Conservation (phyloP, 2,113 vertebrate species). For the Empidonax alnorum region DNA sequence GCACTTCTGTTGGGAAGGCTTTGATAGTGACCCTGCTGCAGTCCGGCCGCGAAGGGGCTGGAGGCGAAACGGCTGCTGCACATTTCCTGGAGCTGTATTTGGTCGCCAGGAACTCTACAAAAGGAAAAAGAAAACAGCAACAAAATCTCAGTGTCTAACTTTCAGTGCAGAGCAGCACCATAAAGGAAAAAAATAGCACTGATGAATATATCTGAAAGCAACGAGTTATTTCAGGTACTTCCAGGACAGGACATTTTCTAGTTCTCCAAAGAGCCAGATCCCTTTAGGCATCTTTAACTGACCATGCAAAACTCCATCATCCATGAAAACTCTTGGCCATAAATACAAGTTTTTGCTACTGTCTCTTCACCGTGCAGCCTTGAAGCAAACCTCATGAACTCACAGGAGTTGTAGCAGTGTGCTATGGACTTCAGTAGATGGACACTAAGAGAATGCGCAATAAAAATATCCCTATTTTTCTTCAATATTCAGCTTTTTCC, state of each 20-base stretch:
- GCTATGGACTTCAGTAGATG: not conserved
- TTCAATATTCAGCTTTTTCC: not conserved
- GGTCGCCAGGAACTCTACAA: constrained; percentile 78
- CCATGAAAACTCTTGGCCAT: not conserved
- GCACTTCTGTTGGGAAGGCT: constrained; percentile 57
- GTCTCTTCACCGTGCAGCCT: not conserved
- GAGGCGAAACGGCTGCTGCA: constrained; percentile 78
- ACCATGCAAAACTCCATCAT: not conserved
- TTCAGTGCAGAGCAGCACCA: not conserved
- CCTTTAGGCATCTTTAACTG: not conserved
- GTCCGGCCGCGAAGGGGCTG: constrained; percentile 76
- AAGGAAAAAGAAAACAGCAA: not conserved
- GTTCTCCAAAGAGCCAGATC: not conserved
- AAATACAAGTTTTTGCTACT: not conserved
- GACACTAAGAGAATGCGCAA: not conserved
- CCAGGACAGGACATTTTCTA: not conserved
- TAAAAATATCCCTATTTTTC: not conserved
- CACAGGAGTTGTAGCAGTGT: accelerated
- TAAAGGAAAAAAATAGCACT: not conserved
- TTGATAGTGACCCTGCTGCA: constrained; percentile 61
- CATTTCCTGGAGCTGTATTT: constrained; percentile 85
- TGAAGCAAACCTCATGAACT: not conserved
- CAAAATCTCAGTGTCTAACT: not conserved
- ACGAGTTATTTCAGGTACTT: not conserved
- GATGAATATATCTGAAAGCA: not conserved